Evolutionary conservation across 1,140 invertebrate genomes (phyloP), one percentile per base, ranked within the genome.

Genomic region (Agrilus planipennis): DNA sequence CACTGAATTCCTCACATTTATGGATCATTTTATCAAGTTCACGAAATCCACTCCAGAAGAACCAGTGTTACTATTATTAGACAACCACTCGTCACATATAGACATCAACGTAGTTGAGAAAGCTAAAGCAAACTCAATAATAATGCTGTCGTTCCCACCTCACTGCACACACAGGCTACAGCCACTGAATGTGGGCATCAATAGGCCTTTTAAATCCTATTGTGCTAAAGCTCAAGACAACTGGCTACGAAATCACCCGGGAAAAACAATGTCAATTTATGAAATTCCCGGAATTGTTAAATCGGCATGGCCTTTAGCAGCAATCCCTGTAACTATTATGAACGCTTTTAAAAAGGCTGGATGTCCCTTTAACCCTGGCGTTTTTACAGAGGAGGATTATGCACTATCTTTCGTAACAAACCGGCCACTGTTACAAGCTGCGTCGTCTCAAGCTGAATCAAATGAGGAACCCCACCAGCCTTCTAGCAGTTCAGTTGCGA

Each of bases 91-190:
- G n/a, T 54, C 49, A 31, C 57, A 50, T 53, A 19, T 43, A 10
- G n/a, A 35, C 22, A 31, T 46, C 7, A 16, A 3, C 10, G 29
- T 54, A 14, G 31, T 51, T 20, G 44, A 51, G 20, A 39, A 39
- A 23, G 39, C 46, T 22, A 51, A 45, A 35, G 41, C 51, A 32
- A 54, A 55, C 27, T 32, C 42, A 12, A 34, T 49, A n/a, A 46
- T 42, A 6, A 39, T 60, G 15, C 16, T 54, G 25, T 51, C 42
- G 22, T 44, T 61, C 7, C 58, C 61, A 6, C 55, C 61, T 29
- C 60, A 65, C 27, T 50, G 47, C 36, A 57, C 51, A 2, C 55
- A 61, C 29, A 51, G 50, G 17, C 27, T 64, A 21, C 57, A 65
- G 39, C 61, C 62, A 11, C 43, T 62, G 5, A 61, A 62, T 48